Base-by-base conservation (phyloP, 2,113 vertebrate genomes). In the rat (Rattus norvegicus) region DNA sequence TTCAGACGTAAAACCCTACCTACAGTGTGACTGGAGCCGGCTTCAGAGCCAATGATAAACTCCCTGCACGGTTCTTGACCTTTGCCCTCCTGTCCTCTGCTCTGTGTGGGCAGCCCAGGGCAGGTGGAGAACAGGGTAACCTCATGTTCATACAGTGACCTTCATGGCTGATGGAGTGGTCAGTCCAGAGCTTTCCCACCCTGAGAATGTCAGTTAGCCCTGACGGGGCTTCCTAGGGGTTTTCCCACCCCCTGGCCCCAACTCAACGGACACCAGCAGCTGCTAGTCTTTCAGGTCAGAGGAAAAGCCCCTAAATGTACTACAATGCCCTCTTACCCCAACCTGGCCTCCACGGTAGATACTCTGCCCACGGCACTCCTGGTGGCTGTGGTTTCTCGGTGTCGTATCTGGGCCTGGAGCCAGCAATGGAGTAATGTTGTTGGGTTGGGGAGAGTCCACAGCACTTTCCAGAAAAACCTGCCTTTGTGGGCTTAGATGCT, bases 241-340 rank as follows among this genome's bases (percentile, higher is more conserved):
- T 97, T 98, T 97, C 96, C 97, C 76, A 85, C 39, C 93, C 86
- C 30, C 20, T 72, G 13, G 77, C 79, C 84, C 93, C 95, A 90
- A 22, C 36, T 88, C 81, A 87, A 80, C 91, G 73, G 49, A 95
- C 19, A 39, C 26, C 39, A 52, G 84, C 49, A 70, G 84, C 49
- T 96, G 91, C 72, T 88, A 88, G 43, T 56, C 83, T n/a, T 86
- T 14, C 19, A n/a, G 20, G 72, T 59, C 5, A n/a, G 63, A 85
- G 76, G 72, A 98, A 97, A 97, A 97, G 16, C 52, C 97, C 96
- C 90, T 84, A 91, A 95, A 85, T 86, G 20, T 90, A 94, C 56
- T 93, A 36, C 36, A 97, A 96, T n/a, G 26, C 73, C 52, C 65
- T 90, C 47, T 88, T 17, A 39, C 81, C 70, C 7, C 28, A 91